Evolutionary conservation across 2,797 vertebrate genomes (phyloP).

Genomic region (Sorex maritimensis): DNA sequence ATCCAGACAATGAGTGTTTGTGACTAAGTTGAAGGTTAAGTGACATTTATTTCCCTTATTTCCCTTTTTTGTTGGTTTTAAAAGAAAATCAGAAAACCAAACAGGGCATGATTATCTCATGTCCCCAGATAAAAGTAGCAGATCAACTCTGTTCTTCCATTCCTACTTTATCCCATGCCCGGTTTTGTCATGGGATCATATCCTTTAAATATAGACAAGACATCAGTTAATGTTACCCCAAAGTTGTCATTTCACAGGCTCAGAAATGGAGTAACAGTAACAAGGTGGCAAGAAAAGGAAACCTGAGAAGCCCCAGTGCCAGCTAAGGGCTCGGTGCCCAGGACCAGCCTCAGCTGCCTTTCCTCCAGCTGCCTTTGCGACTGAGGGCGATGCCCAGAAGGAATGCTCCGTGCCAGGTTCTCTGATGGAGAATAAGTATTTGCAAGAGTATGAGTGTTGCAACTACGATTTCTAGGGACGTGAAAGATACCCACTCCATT

Average conservation of each 20-base stretch:
- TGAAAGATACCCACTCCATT: conserved; percentile 58
- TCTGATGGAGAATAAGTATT: neutral
- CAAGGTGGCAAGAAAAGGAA: neutral
- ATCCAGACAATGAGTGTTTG: too few relatives aligned
- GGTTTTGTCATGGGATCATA: neutral
- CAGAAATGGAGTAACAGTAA: neutral
- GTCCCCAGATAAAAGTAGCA: conserved; percentile 11
- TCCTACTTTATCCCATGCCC: neutral
- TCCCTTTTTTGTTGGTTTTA: too few relatives aligned
- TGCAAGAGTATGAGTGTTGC: neutral
- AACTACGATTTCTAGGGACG: conserved; percentile 31
- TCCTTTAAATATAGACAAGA: neutral
- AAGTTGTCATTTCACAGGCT: conserved; percentile 3
- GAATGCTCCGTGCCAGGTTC: neutral
- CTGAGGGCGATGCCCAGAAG: neutral
- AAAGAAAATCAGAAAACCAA: neutral
- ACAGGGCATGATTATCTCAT: neutral
- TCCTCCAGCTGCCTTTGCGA: neutral
- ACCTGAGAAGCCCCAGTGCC: neutral
- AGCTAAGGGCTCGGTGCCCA: neutral
- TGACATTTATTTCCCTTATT: neutral
- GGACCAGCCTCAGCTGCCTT: neutral
- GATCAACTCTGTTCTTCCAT: neutral
- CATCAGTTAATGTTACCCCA: neutral
- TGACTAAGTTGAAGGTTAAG: neutral